Base-by-base conservation (phyloP, 2,888 invertebrate species). In the Aproaerema taeniolella region DNA sequence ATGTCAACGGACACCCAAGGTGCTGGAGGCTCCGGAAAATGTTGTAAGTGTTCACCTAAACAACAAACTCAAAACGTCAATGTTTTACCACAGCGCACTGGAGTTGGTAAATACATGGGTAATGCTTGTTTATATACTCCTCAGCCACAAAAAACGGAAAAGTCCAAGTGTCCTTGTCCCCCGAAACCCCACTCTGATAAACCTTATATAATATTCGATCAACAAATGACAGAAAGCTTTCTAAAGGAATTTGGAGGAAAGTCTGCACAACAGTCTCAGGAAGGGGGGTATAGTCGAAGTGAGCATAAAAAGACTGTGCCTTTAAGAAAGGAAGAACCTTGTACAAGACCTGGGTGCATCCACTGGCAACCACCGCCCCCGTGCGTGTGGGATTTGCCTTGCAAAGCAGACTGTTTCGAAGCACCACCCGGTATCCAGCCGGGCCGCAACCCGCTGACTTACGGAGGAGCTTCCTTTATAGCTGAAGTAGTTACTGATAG, bases 401-500 rank as follows among this genome's bases (percentile, higher is more conserved):
- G 82, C 50, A 81, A 78, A 60, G 82, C 82, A 1, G 82, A 81
- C 50, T 81, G 81, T 58, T 82, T 81, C 37, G 79, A 81, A 47
- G 59, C 78, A 20, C 69, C 53, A 1, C 64, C 65, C 14, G 69
- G 67, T 16, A 66, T 72, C 31, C 70, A 67, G 42, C 73, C 74
- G 6, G 73, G 74, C 30, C 68, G 70, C 32, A 79, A 77, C 43
- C 62, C 55, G 4, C 46, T 67, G 25, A 40, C 41, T 15, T 38
- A 50, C 24, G 48, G 51, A 37, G 47, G n/a, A 9, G 35, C 8
- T n/a, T 5, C 26, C 3, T 26, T 26, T n/a, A 20, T 8, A 4
- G 20, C n/a, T n/a, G n/a, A n/a, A n/a, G n/a, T n/a, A n/a, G n/a
- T n/a, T n/a, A n/a, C n/a, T n/a, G n/a, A n/a, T n/a, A n/a, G n/a